These are phyloP conservation scores for Melinopterus prodromus DNA, from an alignment of 2,888 invertebrate species.

Conservation along the genomic window DNA sequence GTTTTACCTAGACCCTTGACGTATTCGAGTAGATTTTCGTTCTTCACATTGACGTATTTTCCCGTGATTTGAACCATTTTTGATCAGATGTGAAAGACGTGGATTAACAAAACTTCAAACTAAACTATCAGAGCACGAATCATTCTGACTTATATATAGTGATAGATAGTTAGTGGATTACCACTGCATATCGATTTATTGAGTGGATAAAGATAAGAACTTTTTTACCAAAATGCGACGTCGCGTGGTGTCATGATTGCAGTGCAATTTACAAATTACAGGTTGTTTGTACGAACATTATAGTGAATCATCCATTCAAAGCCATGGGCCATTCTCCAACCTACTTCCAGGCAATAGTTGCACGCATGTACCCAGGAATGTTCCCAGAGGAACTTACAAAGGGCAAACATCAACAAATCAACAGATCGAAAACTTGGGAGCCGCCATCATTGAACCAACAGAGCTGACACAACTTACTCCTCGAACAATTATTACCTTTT, in stretches of 20 bases:
- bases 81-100: background rate
- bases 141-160: background rate
- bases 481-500: too few species aligned
- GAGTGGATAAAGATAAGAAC: background rate
- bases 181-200: background rate
- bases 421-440: too few species aligned
- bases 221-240: background rate
- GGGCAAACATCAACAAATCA: too few species aligned
- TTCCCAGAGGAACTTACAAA: too few species aligned
- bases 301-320: too few species aligned
- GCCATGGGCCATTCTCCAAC: too few species aligned
- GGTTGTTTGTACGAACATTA: too few species aligned
- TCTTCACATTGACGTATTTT: background rate
- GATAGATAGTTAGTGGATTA: background rate
- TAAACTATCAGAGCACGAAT: background rate
- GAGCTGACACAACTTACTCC: too few species aligned
- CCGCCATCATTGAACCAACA: too few species aligned
- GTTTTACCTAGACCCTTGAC: slow-evolving; percentile 42
- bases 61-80: slow-evolving; percentile 17
- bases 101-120: background rate
- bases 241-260: background rate
- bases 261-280: too few species aligned
- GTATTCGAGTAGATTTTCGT: slow-evolving; percentile 33
- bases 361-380: too few species aligned
- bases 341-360: too few species aligned